A percentile compares a stretch with the other conserved stretches of the same genome.
These are phyloP conservation scores for Casuarius casuarius DNA, from an alignment of 2,113 vertebrate species.

Conservation along the genomic window DNA sequence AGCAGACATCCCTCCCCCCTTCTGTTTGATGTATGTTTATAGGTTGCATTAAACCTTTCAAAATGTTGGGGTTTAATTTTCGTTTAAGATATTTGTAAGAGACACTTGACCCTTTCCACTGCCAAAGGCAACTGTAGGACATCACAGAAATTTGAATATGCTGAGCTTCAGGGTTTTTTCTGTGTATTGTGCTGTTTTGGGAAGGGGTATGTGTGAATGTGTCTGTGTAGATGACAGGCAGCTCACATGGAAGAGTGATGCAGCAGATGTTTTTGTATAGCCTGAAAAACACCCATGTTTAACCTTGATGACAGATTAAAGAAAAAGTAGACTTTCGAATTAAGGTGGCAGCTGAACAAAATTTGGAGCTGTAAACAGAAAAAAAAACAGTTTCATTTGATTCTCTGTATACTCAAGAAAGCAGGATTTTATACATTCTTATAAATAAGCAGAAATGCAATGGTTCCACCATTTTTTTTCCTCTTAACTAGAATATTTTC, in stretches of 20 bases:
- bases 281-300: not conserved
- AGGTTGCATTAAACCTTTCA: not conserved
- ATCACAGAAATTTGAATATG: not conserved
- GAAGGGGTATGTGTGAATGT: not conserved
- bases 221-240: not conserved
- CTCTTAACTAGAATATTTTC: not conserved
- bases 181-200: not conserved
- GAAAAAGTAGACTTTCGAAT: not conserved
- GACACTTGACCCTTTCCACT: not conserved
- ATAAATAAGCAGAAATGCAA: not conserved
- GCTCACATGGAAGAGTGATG: not conserved
- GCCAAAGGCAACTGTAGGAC: not conserved
- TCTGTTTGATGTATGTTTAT: not conserved
- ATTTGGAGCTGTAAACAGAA: not conserved
- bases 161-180: not conserved
- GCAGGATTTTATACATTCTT: not conserved
- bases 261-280: not conserved
- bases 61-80: not conserved
- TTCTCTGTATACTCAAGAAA: not conserved
- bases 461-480: not conserved
- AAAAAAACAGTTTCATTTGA: not conserved
- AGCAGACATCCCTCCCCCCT: not conserved
- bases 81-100: not conserved
- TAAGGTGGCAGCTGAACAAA: not conserved
- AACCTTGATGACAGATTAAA: not conserved